Evolutionary conservation across 2,797 vertebrate species (phyloP).

Genomic region (Parauchenoglanis punctatus): DNA sequence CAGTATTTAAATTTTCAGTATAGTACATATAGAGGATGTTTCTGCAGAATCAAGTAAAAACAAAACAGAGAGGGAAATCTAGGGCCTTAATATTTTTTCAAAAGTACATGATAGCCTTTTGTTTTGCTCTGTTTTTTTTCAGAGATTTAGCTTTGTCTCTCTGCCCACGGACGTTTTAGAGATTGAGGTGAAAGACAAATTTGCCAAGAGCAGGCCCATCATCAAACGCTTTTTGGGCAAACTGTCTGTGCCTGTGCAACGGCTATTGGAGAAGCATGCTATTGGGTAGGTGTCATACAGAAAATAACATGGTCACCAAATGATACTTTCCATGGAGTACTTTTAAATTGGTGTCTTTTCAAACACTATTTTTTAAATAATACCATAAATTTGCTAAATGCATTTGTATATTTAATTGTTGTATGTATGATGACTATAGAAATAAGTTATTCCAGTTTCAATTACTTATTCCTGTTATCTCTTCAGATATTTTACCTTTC

Average conservation of each 20-base stretch:
- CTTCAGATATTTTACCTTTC: background rate
- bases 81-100: background rate
- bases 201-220: slow-evolving; percentile 95
- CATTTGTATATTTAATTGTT: background rate
- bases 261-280: slow-evolving; percentile 94
- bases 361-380: background rate
- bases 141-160: slow-evolving; percentile 95
- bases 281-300: slow-evolving; percentile 82
- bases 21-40: background rate
- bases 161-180: slow-evolving; percentile 97
- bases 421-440: background rate
- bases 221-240: slow-evolving; percentile 97
- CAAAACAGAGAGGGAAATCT: background rate
- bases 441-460: background rate
- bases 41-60: background rate
- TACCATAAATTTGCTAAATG: background rate
- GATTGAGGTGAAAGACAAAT: slow-evolving; percentile 98
- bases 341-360: background rate
- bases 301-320: background rate
- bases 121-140: slow-evolving; percentile 60
- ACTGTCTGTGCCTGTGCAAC: slow-evolving; percentile 93
- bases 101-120: background rate
- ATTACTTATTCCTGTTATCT: background rate
- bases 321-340: background rate
- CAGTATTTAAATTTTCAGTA: background rate